phyloP scores from a whole-genome alignment of 2,113 vertebrate genomes.

The Colinus virginianus region DNA sequence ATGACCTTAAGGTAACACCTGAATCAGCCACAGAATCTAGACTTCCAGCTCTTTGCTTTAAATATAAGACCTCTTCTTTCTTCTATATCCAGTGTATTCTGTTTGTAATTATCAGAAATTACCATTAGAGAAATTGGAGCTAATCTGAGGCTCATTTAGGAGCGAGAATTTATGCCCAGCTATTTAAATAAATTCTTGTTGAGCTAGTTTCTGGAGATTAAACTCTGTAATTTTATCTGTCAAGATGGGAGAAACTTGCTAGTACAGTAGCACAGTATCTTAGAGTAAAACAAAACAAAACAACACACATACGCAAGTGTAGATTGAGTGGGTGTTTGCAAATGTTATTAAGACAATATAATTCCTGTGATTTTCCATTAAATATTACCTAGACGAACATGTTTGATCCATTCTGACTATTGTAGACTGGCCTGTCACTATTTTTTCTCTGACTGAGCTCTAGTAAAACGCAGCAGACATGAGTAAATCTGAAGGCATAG shows the following conservation, averaged over 20 bases:
- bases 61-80: conserved; percentile 42
- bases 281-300: conserved; percentile 26
- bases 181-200: conserved; percentile 67
- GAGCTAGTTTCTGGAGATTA: conserved; percentile 77
- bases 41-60: conserved; percentile 37
- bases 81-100: conserved; percentile 56
- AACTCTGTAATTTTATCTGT: conserved; percentile 72
- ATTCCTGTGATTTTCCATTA: neutral
- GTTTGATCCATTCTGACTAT: neutral
- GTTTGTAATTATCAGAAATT: conserved; percentile 64
- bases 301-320: fast-evolving
- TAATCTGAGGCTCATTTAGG: conserved; percentile 54
- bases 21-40: conserved; percentile 50
- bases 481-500: neutral
- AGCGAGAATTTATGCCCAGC: conserved; percentile 60
- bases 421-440: neutral
- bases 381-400: neutral
- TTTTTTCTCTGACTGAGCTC: neutral
- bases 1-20: conserved; percentile 52
- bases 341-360: neutral
- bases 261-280: conserved; percentile 46
- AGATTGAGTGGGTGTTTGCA: conserved; percentile 13
- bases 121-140: conserved; percentile 52
- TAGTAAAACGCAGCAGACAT: neutral
- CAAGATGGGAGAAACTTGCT: conserved; percentile 64